Evolutionary conservation across 2,113 vertebrate species (phyloP).

Genomic region (Dissostichus mawsoni): DNA sequence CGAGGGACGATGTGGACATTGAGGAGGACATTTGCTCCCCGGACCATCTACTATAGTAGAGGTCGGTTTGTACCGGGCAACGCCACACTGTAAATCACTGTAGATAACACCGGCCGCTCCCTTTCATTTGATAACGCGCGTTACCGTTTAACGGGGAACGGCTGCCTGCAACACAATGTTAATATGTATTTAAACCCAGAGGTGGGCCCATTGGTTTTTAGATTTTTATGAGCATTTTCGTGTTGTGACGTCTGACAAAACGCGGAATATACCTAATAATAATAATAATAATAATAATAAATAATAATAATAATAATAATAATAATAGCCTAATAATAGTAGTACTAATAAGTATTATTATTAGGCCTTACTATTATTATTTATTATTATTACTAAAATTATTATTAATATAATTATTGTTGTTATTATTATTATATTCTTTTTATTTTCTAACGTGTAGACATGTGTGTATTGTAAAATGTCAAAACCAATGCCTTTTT

Average conservation of each 20-base stretch:
- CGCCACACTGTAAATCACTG: slow-evolving; percentile 50
- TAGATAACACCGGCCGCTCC: slow-evolving; percentile 53
- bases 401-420: slow-evolving; percentile 1
- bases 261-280: not conserved
- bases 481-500: not conserved
- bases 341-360: no score
- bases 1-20: slow-evolving; percentile 94
- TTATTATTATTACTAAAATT: not conserved
- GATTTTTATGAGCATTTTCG: not conserved
- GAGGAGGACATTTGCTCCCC: slow-evolving; percentile 89
- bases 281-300: not conserved
- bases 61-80: slow-evolving; percentile 12
- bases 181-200: slow-evolving; percentile 62
- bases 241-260: slow-evolving; percentile 18
- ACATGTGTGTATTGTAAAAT: slow-evolving; percentile 2
- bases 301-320: no score
- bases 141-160: not conserved
- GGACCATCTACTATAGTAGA: slow-evolving; percentile 88
- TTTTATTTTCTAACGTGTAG: not conserved
- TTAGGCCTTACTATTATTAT: no score
- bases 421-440: slow-evolving; percentile 32
- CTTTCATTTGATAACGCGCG: slow-evolving; percentile 13
- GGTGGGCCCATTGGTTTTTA: not conserved
- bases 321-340: no score
- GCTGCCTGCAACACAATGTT: slow-evolving; percentile 7